A percentile compares a stretch with the other conserved stretches of the same genome.
Conservation (phyloP, 2,797 vertebrate species). For the Anabacerthia variegaticeps region DNA sequence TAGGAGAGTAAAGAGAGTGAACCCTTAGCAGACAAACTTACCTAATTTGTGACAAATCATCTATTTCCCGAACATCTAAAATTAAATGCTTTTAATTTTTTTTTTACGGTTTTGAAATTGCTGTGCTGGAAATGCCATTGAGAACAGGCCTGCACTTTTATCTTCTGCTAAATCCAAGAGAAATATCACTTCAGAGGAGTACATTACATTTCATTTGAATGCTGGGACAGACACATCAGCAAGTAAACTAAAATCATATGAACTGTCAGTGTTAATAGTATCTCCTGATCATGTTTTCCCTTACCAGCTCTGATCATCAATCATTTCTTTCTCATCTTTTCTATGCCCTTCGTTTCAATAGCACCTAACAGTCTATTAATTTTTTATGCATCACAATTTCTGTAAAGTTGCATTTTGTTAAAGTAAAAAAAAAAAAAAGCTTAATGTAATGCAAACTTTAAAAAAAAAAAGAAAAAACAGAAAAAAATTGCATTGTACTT, state of each 20-base stretch:
- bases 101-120: not conserved
- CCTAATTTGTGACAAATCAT: not conserved
- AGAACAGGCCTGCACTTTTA: constrained; percentile 6
- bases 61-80: not conserved
- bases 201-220: not conserved
- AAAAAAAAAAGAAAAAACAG: not conserved
- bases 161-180: constrained; percentile 9
- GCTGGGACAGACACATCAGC: not conserved
- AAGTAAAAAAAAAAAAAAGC: not conserved
- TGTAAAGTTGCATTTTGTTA: not conserved
- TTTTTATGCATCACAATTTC: not conserved
- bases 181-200: not conserved
- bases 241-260: not conserved
- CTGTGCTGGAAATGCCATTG: not conserved
- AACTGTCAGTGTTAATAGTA: not conserved
- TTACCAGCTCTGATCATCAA: not conserved
- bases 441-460: not conserved
- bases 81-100: not conserved
- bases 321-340: not conserved
- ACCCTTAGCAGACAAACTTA: not conserved
- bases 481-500: not conserved
- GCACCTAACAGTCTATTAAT: not conserved
- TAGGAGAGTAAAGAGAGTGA: not conserved
- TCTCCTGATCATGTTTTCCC: not conserved
- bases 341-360: not conserved